phyloP scores from a whole-genome alignment of 1,140 invertebrate genomes.

The Diuraphis noxia region DNA sequence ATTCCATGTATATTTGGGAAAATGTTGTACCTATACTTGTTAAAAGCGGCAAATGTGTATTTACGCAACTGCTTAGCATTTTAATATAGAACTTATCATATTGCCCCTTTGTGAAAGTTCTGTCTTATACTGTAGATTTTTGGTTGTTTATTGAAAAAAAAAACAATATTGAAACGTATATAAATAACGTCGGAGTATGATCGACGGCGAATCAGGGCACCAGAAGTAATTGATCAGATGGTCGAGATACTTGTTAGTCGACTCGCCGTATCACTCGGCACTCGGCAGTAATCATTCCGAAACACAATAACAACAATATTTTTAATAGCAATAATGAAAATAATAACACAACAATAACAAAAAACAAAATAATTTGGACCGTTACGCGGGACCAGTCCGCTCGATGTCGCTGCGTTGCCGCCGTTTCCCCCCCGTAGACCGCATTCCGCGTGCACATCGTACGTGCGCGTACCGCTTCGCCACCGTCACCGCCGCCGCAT shows the following conservation, averaged over 20 bases:
- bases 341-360: background rate
- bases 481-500: background rate
- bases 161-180: background rate
- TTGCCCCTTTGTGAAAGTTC: too few relatives aligned
- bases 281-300: background rate
- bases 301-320: background rate
- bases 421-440: background rate
- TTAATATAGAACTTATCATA: too few relatives aligned
- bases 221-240: background rate
- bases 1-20: too few relatives aligned
- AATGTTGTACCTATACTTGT: too few relatives aligned
- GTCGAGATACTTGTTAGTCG: background rate
- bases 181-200: background rate
- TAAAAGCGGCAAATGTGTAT: too few relatives aligned
- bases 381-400: slow-evolving; percentile 28
- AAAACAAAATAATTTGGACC: slow-evolving; percentile 62
- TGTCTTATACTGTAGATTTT: background rate
- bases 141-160: background rate
- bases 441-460: slow-evolving; percentile 50
- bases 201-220: background rate
- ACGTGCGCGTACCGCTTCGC: slow-evolving; percentile 8
- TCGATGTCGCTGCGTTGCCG: slow-evolving; percentile 18
- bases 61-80: too few relatives aligned
- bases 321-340: background rate
- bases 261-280: background rate